Conservation (phyloP, 2,797 vertebrate species). For the Hylomyscus alleni region DNA sequence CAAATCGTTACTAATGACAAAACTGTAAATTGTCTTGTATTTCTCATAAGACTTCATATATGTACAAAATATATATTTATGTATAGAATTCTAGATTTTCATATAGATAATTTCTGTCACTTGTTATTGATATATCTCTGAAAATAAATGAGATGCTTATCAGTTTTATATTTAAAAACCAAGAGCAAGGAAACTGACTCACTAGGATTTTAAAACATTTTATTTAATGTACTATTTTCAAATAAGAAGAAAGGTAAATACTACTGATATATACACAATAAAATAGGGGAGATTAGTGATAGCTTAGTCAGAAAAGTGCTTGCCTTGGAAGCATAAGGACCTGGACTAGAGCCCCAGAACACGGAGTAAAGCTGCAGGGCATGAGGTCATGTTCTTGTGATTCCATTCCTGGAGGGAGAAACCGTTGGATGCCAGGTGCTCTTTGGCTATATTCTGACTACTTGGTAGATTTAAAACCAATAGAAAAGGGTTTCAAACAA, state of each 20-base stretch:
- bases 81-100: constrained; percentile 9
- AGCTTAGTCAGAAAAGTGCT: neutral
- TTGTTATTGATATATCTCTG: constrained; percentile 24
- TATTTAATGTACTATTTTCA: constrained; percentile 54
- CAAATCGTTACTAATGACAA: constrained; percentile 22
- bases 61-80: neutral
- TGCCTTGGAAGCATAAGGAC: neutral
- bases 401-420: neutral
- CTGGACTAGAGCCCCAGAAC: neutral
- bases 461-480: neutral
- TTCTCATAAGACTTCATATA: constrained; percentile 38
- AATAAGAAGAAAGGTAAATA: constrained; percentile 48
- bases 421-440: too few species aligned
- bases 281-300: neutral
- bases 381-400: neutral
- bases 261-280: constrained; percentile 48
- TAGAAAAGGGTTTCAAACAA: neutral
- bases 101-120: constrained; percentile 50
- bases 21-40: constrained; percentile 42
- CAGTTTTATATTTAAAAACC: constrained; percentile 63
- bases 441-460: neutral
- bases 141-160: constrained; percentile 43
- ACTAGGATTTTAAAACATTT: constrained; percentile 32
- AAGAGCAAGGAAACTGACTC: constrained; percentile 23
- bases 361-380: neutral